Evolutionary conservation across 1,140 invertebrate genomes (phyloP), one percentile per base, ranked within the genome.

Genomic region (Solenopsis fugax): DNA sequence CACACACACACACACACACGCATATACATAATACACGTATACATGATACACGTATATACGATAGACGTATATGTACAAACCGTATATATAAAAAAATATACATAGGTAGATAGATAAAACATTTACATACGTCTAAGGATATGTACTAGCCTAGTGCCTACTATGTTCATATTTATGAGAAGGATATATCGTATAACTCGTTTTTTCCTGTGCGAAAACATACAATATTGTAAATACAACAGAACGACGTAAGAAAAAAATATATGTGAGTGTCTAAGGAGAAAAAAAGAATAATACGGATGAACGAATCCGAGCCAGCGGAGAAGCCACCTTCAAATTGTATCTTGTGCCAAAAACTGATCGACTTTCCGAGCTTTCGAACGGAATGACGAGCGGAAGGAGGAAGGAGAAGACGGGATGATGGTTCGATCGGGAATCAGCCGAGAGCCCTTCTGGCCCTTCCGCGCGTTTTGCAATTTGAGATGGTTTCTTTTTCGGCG

Each of bases 291-390:
- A 45, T 69, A 86, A 91, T 67, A 88, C 34, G 50, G 82, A 64
- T 48, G 24, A 56, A 69, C 62, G 73, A 85, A 87, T 84, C 76
- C 60, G 86, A 52, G 82, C 90, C 91, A 76, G 65, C 89, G 89
- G 84, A 90, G 93, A 94, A 95, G 91, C 93, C 93, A 93, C 80
- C 91, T 85, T 93, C 94, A 95, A 93, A 92, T 92, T 92, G 89
- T 92, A 34, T 45, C 9, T 13, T 7, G 34, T 65, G 52, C n/a
- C 60, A 9, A 10, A 62, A n/a, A 29, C 50, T 48, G 16, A n/a
- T 60, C 52, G 7, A 58, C 56, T 34, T 24, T 4, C 62, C 4
- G 29, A 52, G 13, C 13, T 52, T 37, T 4, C 9, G 13, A 84
- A 73, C 18, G 2, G 18, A 71, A 9, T 48, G 48, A 56, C 41